Percentiles rank a stretch among this genome's conserved stretches.
Evolutionary conservation across 2,888 invertebrate species (phyloP).

Genomic region (Tuberolachnus salignus): DNA sequence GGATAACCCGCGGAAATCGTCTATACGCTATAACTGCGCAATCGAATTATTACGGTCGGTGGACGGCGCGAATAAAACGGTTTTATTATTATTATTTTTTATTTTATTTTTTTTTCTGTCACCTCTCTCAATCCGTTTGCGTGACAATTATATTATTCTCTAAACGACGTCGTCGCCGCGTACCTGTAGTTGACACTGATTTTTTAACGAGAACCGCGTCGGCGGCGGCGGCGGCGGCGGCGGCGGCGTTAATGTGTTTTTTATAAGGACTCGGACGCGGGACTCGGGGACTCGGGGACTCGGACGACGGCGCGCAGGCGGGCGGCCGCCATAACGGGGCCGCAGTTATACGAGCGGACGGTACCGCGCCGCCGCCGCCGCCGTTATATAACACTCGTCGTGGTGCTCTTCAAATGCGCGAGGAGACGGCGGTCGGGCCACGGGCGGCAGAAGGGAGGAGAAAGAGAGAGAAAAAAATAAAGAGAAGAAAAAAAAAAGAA

Average conservation of each 20-base stretch:
- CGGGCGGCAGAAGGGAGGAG: not conserved
- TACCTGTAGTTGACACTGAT: slow-evolving; percentile 27
- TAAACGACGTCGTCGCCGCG: not conserved
- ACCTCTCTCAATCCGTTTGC: not conserved
- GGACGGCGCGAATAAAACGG: not conserved
- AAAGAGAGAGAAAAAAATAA: too few relatives aligned
- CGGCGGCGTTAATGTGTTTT: slow-evolving; percentile 10
- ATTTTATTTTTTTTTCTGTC: not conserved
- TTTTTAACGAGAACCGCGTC: not conserved
- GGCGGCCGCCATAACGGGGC: too few relatives aligned
- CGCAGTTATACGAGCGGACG: not conserved
- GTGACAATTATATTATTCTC: slow-evolving; percentile 21
- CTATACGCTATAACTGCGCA: too few relatives aligned
- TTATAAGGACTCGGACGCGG: not conserved
- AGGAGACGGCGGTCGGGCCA: too few relatives aligned
- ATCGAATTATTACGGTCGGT: not conserved
- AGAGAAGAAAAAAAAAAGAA: too few relatives aligned
- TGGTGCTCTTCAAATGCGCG: too few relatives aligned
- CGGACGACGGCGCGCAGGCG: too few relatives aligned
- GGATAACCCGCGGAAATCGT: too few relatives aligned
- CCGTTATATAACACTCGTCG: too few relatives aligned
- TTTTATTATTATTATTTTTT: too few relatives aligned
- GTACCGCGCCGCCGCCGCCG: not conserved
- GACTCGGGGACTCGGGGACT: not conserved
- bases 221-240: too few relatives aligned